Conservation (phyloP, 2,797 vertebrate genomes). For the Centroberyx gerrardi region DNA sequence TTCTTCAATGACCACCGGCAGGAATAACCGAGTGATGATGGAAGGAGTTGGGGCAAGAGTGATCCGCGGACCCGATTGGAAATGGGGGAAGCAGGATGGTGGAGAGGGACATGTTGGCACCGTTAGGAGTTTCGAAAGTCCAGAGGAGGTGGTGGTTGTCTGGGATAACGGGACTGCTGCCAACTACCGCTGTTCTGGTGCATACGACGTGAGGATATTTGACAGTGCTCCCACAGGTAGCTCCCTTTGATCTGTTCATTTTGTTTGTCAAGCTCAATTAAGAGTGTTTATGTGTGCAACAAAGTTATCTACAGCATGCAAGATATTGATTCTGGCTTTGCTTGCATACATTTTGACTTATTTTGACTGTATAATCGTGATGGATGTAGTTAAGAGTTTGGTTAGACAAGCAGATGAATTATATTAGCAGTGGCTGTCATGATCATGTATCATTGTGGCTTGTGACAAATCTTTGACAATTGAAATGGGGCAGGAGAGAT, state of each 20-base stretch:
- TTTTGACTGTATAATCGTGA: background rate
- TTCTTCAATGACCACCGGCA: slow-evolving; percentile 93
- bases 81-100: slow-evolving; percentile 99
- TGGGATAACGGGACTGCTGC: slow-evolving; percentile 99
- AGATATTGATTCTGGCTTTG: background rate
- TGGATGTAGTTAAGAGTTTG: background rate
- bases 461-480: too few relatives aligned
- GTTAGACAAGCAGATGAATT: background rate
- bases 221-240: slow-evolving; percentile 98
- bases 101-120: slow-evolving; percentile 99
- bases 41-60: slow-evolving; percentile 98
- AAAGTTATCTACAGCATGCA: background rate
- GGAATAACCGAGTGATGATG: slow-evolving; percentile 99
- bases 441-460: background rate
- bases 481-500: background rate
- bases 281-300: background rate
- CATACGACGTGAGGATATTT: slow-evolving; percentile 96
- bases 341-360: background rate
- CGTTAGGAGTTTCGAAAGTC: slow-evolving; percentile 98
- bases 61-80: slow-evolving; percentile 98
- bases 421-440: background rate
- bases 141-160: slow-evolving; percentile 98
- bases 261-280: background rate
- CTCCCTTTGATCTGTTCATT: slow-evolving; percentile 1
- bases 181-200: slow-evolving; percentile 98